phyloP scores from a whole-genome alignment of 2,113 vertebrate species.

The Callaeas wilsoni region DNA sequence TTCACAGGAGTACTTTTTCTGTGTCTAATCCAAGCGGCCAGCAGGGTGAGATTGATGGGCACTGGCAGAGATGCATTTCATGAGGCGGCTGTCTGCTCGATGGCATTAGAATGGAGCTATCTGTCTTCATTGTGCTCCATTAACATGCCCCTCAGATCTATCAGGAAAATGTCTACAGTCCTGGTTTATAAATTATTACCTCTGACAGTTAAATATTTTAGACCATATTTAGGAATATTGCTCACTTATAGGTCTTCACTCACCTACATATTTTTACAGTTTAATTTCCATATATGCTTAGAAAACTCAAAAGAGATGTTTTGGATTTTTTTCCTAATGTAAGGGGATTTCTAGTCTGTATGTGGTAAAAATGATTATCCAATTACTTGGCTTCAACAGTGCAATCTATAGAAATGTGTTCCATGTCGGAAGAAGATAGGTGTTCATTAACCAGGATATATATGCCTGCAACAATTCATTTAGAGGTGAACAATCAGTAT shows the following conservation, averaged over 20 bases:
- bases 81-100: constrained; percentile 44
- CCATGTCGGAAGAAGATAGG: not conserved
- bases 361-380: not conserved
- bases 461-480: not conserved
- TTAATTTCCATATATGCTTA: not conserved
- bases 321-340: not conserved
- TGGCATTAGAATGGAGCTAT: constrained; percentile 68
- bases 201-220: constrained; percentile 67
- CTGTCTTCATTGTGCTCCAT: constrained; percentile 76
- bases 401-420: not conserved
- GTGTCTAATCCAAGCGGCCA: constrained; percentile 66
- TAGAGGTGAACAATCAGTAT: not conserved
- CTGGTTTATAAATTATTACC: constrained; percentile 70
- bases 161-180: constrained; percentile 62
- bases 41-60: constrained; percentile 71
- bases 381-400: not conserved
- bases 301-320: not conserved
- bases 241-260: constrained; percentile 28
- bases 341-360: not conserved
- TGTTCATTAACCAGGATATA: not conserved
- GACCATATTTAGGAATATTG: constrained; percentile 61
- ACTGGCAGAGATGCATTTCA: constrained; percentile 70
- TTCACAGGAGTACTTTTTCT: constrained; percentile 67
- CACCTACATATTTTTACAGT: not conserved
- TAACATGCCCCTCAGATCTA: constrained; percentile 74